phyloP scores from a whole-genome alignment of 2,888 invertebrate genomes.

The Heliconius erato region DNA sequence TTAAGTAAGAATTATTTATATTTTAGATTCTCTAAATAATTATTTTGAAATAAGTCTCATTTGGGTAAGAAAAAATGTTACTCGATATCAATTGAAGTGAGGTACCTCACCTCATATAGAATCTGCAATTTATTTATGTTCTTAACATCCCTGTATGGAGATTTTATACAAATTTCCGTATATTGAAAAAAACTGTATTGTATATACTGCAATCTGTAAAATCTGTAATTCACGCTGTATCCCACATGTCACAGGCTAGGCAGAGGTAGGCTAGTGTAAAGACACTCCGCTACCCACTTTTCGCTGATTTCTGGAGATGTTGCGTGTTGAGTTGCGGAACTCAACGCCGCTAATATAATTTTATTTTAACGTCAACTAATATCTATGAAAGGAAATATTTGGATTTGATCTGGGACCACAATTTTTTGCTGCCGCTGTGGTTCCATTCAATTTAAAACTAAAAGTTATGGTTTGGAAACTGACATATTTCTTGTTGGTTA shows the following conservation, averaged over 20 bases:
- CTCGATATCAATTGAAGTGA: neutral
- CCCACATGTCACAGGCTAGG: too few relatives aligned
- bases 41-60: neutral
- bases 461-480: neutral
- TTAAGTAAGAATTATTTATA: neutral
- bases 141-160: neutral
- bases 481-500: neutral
- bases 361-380: too few relatives aligned
- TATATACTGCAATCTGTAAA: too few relatives aligned
- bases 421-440: neutral
- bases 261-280: too few relatives aligned
- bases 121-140: too few relatives aligned
- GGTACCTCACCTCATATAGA: neutral
- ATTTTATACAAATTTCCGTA: too few relatives aligned
- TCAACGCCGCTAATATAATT: too few relatives aligned
- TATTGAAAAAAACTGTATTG: too few relatives aligned
- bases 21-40: neutral
- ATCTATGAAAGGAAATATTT: neutral
- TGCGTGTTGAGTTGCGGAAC: too few relatives aligned
- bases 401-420: neutral
- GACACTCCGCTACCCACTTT: too few relatives aligned
- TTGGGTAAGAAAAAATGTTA: neutral
- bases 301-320: too few relatives aligned
- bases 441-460: conserved; percentile 3
- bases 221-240: too few relatives aligned